Evolutionary conservation across 1,140 invertebrate genomes (phyloP), one percentile per base, ranked within the genome.

Genomic region (Triops cancriformis): DNA sequence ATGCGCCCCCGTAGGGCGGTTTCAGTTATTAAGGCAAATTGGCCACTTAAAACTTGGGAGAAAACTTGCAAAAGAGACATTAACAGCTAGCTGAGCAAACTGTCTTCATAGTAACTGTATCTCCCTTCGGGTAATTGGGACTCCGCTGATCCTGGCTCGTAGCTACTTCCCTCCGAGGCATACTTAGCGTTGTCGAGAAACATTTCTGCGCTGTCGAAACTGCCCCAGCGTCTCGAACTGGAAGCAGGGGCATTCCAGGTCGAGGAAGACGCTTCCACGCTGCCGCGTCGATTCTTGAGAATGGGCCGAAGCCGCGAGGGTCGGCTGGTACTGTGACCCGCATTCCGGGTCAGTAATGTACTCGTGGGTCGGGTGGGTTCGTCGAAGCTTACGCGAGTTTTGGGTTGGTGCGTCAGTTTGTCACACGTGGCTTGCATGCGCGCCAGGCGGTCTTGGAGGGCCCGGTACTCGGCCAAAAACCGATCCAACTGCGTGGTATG

Each of bases 401-500:
- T 76, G 37, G 26, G 26, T 1, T 27, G 74, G 23, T 42, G 74
- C 1, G 41, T 41, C 74, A 73, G 74, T 42, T 73, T 72, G 26
- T 42, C 77, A 27, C 77, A 78, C 27, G 73, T 42, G 73, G 42
- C 77, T 23, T 78, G 77, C 73, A 78, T 45, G 23, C 73, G 72
- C 12, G 77, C 77, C 37, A 78, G 73, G 3, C 77, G 72, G 18
- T 73, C 42, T 73, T 78, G 77, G 1, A 78, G 73, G 18, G 77
- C 73, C 26, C 73, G 72, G 37, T 78, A 78, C 41, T 78, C 77
- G 41, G 72, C 11, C 73, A 78, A 42, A 45, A 78, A 78, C 1
- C 77, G 77, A 78, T 78, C 72, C 14, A 78, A 31, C 23, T 78
- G 77, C 14, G 42, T 42, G 2, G 77, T 78, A 26, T 78, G 77